A percentile compares a stretch with the other conserved stretches of the same genome.
Conservation (phyloP, 2,797 vertebrate genomes). For the Sebastes steindachneri region DNA sequence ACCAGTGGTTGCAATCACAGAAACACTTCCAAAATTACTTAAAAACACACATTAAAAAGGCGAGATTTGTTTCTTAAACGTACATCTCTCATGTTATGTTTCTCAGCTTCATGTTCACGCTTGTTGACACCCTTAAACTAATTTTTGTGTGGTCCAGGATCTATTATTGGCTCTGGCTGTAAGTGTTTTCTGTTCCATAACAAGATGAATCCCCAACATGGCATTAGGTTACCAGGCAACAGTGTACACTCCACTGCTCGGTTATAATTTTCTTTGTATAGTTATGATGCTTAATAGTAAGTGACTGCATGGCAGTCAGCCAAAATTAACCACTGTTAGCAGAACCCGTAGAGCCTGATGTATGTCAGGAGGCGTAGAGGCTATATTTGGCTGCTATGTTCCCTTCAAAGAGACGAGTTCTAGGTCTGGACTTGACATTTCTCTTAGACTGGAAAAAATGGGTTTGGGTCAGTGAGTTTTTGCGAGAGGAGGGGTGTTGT, state of each 20-base stretch:
- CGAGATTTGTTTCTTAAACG: slow-evolving; percentile 17
- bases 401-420: slow-evolving; percentile 72
- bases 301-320: slow-evolving; percentile 73
- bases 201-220: slow-evolving; percentile 76
- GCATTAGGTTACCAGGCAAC: slow-evolving; percentile 81
- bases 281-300: slow-evolving; percentile 77
- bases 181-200: slow-evolving; percentile 78
- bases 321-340: slow-evolving; percentile 72
- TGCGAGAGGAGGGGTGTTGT: slow-evolving; percentile 57
- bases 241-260: slow-evolving; percentile 61
- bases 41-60: neutral
- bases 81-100: slow-evolving; percentile 20
- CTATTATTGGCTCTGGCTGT: slow-evolving; percentile 72
- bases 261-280: slow-evolving; percentile 75
- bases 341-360: slow-evolving; percentile 66
- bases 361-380: slow-evolving; percentile 68
- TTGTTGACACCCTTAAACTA: slow-evolving; percentile 66
- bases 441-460: slow-evolving; percentile 75
- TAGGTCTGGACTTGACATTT: slow-evolving; percentile 79
- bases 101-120: slow-evolving; percentile 31
- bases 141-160: slow-evolving; percentile 61
- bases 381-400: slow-evolving; percentile 81
- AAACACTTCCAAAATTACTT: slow-evolving; percentile 13
- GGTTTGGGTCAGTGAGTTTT: slow-evolving; percentile 78
- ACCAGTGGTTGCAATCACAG: slow-evolving; percentile 19